Evolutionary conservation across 2,888 invertebrate genomes (phyloP), one percentile per base, ranked within the genome.

Genomic region (Malacosoma neustria): DNA sequence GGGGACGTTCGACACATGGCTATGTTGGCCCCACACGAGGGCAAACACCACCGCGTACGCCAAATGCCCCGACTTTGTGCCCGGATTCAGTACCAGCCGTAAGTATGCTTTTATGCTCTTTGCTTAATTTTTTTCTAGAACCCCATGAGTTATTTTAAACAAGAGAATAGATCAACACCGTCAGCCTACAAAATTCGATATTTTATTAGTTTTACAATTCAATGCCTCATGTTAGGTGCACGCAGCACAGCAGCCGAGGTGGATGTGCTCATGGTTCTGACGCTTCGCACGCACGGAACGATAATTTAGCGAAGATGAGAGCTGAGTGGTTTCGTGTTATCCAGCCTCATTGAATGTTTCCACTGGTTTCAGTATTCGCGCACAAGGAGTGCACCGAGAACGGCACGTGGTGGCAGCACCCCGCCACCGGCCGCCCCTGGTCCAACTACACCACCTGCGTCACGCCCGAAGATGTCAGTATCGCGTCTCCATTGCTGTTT

Each of bases 371-470:
- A 96, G 96, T 92, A 66, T 82, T 79, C 52, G 96, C 95, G 34
- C 93, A 93, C 75, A 94, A 95, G 75, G 89, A 91, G 57, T 97
- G 97, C 72, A 91, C 90, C 42, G 72, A 77, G 13, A 90, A 93
- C 63, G 96, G 94, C 11, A 90, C 91, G 34, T 97, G 97, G 97
- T 95, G 91, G 72, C 89, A 87, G 40, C 94, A 95, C 74, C 93
- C 94, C 6, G 87, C 85, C 41, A 92, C 90, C 35, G 91, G 92
- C 61, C 88, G 87, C 54, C 88, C 91, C 13, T 97, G 96, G 96
- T 94, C 95, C 52, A 96, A 97, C 82, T 97, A 97, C 80, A 96
- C 95, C 36, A 93, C 92, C 32, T 97, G 97, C 76, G 87, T 96
- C 42, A 91, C 65, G 34, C 63, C 72, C 9, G 82, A 79, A 42